Conservation (phyloP, 1,140 invertebrate genomes). For the Rhagoletis pomonella region DNA sequence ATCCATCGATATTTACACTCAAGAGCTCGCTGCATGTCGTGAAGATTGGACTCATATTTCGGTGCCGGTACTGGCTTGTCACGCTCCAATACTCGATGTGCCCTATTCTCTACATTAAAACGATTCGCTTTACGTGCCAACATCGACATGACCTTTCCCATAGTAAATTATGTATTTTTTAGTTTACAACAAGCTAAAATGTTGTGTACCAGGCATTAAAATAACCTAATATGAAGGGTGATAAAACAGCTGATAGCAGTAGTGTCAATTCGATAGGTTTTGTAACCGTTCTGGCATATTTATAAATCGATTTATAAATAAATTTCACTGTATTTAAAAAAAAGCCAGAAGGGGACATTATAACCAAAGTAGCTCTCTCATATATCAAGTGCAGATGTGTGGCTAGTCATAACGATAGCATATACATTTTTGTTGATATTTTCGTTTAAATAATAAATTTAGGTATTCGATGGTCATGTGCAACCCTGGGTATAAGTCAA, state of each 20-base stretch:
- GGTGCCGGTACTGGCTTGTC: slow-evolving; percentile 82
- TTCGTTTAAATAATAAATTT: too few species aligned
- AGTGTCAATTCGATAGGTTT: neutral
- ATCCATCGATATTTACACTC: slow-evolving; percentile 74
- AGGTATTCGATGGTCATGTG: neutral
- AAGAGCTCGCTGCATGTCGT: slow-evolving; percentile 79
- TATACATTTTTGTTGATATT: too few species aligned
- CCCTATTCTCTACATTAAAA: slow-evolving; percentile 84
- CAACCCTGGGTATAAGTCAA: neutral
- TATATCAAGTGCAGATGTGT: too few species aligned
- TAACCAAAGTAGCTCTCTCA: too few species aligned
- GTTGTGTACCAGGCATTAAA: neutral
- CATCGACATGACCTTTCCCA: slow-evolving; percentile 77
- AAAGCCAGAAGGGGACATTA: too few species aligned
- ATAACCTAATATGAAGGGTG: slow-evolving; percentile 21
- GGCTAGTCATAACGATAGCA: too few species aligned
- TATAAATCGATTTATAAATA: too few species aligned
- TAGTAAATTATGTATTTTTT: slow-evolving; percentile 62
- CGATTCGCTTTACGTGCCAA: slow-evolving; percentile 75
- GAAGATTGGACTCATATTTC: slow-evolving; percentile 76
- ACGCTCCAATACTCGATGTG: slow-evolving; percentile 79
- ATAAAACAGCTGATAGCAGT: neutral
- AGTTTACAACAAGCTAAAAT: neutral
- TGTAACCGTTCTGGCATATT: too few species aligned
- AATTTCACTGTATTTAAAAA: too few species aligned